Base-by-base conservation (phyloP, 2,888 invertebrate genomes). In the Drosophila nigricruria region DNA sequence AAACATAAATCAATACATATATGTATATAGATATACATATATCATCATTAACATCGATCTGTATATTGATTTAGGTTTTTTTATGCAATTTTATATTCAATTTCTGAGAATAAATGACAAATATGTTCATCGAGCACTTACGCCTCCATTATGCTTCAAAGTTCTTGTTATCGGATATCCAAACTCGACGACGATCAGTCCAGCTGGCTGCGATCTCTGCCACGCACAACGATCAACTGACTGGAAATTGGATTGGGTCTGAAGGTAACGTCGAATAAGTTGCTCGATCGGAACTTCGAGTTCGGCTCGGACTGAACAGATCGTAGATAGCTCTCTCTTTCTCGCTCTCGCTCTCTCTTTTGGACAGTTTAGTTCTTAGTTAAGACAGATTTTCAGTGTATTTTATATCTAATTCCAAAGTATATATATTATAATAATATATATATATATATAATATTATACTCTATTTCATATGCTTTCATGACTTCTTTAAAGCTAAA, bases 181-280 rank as follows among this genome's bases (percentile, higher is more conserved):
- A 12, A 34, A 10, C 6, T 8, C 1, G 16, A n/a, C 25, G 10
- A 14, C n/a, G 27, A 5, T 27, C 10, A n/a, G n/a, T 5, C n/a
- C 5, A 20, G 16, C 20, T 12, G n/a, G n/a, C 12, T 50, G 38
- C 40, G 38, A 3, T 40, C 50, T 16, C 20, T 9, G 38, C 58
- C n/a, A 58, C 34, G 58, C 27, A 9, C 52, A 10, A 30, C 30
- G n/a, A 30, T n/a, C 52, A 30, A 58, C 58, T 58, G 58, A 6
- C 14, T 18, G 3, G 6, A 12, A 12, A 18, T 18, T 2, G 3
- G 1, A 6, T 18, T 2, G 20, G n/a, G 16, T 3, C 14, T n/a
- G 12, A 30, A 9, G 40, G 10, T n/a, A 40, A 50, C 30, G 14
- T 50, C 52, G 38, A 30, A 12, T 27, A 32, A 20, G 16, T 50